These are phyloP conservation scores for Leptobrachium leishanense DNA, from an alignment of 2,113 vertebrate genomes.

Conservation along the genomic window DNA sequence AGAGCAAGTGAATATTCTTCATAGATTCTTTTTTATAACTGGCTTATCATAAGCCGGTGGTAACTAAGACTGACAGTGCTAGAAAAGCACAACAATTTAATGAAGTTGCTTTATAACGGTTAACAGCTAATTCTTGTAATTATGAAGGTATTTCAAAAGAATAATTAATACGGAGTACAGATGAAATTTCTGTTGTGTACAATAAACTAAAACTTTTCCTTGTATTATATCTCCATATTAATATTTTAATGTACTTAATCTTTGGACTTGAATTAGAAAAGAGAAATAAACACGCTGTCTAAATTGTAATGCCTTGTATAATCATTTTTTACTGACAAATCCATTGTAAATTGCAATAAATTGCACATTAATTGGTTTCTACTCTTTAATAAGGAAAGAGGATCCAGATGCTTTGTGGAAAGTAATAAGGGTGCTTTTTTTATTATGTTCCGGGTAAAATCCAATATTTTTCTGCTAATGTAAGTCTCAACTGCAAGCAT, in stretches of 20 bases:
- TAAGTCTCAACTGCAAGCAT: too few relatives aligned
- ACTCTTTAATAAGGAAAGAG: not conserved
- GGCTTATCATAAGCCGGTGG: constrained; percentile 21
- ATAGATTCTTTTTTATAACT: constrained; percentile 8
- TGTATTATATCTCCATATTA: constrained; percentile 33
- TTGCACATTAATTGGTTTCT: constrained; percentile 28
- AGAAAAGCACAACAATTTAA: constrained; percentile 32
- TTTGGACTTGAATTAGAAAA: constrained; percentile 21
- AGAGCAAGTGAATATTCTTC: not conserved
- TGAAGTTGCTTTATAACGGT: constrained; percentile 31
- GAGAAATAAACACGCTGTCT: constrained; percentile 33
- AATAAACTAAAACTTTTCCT: constrained; percentile 33
- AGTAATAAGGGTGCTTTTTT: too few relatives aligned
- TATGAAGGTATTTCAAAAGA: constrained; percentile 37
- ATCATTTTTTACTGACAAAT: constrained; percentile 37
- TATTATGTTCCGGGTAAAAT: too few relatives aligned
- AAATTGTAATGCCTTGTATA: constrained; percentile 34
- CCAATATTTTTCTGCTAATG: too few relatives aligned
- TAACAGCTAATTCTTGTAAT: constrained; percentile 42
- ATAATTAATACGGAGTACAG: constrained; percentile 38
- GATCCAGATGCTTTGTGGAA: not conserved
- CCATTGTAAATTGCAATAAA: constrained; percentile 37
- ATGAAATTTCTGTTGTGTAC: constrained; percentile 26
- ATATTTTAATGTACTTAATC: constrained; percentile 36
- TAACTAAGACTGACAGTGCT: constrained; percentile 32